phyloP scores from a whole-genome alignment of 2,113 vertebrate genomes.

The Climacteris rufus region DNA sequence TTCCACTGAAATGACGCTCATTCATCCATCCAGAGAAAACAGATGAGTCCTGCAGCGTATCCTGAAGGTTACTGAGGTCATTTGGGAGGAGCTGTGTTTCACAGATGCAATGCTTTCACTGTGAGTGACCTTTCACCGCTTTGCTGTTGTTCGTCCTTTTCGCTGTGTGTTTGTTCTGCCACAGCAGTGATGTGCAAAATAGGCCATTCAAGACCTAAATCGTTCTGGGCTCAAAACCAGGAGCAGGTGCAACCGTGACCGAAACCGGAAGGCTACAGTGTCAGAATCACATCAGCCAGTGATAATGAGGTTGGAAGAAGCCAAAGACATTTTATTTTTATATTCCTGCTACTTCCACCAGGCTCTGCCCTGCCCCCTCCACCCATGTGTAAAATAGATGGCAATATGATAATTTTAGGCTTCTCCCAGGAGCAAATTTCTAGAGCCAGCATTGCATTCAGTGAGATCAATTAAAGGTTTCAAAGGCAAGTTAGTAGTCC shows the following conservation, averaged over 20 bases:
- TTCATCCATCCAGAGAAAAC: not conserved
- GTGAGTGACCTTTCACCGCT: fast-evolving
- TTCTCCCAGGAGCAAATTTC: not conserved
- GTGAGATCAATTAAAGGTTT: not conserved
- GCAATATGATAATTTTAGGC: not conserved
- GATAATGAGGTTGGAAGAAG: not conserved
- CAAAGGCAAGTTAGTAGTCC: not conserved
- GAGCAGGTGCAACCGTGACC: not conserved
- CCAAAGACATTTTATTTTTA: not conserved
- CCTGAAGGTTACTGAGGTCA: not conserved
- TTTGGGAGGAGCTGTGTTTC: not conserved
- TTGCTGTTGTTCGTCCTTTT: not conserved
- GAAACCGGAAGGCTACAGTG: not conserved
- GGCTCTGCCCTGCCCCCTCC: not conserved
- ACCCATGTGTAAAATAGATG: not conserved
- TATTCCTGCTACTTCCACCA: not conserved
- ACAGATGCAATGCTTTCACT: not conserved
- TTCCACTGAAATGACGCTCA: not conserved
- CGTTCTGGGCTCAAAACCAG: not conserved
- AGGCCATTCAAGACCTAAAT: not conserved
- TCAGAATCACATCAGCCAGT: not conserved
- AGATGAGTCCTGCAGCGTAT: not conserved
- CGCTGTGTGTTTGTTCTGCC: not conserved
- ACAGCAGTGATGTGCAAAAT: not conserved
- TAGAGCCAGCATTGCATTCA: not conserved